Evolutionary conservation across 1,140 invertebrate species (phyloP).

Genomic region (Stratiolaelaps scimitus): DNA sequence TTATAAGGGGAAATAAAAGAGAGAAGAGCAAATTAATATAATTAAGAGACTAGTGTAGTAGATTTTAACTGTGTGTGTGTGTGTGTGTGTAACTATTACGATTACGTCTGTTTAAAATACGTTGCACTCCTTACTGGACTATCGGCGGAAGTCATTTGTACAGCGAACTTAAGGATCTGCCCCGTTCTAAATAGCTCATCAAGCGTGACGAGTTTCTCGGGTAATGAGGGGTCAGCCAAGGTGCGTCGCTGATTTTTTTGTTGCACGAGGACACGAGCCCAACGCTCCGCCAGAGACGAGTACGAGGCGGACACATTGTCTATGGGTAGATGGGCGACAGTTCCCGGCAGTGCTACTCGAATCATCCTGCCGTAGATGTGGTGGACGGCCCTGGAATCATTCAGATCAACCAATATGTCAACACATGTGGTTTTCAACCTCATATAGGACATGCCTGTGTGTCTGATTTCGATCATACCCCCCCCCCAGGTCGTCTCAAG

Average conservation of each 20-base stretch:
- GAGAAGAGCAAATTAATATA: no score
- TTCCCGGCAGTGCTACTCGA: conserved; percentile 7
- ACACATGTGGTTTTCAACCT: no score
- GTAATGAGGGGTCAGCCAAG: background rate
- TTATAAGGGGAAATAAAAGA: no score
- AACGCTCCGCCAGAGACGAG: background rate
- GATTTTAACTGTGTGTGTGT: no score
- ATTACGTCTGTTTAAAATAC: no score
- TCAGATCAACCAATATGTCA: background rate
- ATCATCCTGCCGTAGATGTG: background rate
- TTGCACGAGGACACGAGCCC: background rate
- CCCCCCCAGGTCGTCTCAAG: no score
- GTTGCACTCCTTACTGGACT: background rate
- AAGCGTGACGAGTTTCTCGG: conserved; percentile 1
- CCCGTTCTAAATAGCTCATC: conserved; percentile 5
- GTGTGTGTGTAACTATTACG: no score
- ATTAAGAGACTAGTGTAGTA: no score
- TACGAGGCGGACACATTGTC: background rate
- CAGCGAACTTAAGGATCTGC: conserved; percentile 2
- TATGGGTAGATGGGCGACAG: background rate
- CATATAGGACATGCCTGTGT: no score
- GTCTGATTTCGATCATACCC: no score
- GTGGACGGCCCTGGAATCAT: conserved; percentile 4
- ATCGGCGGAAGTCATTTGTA: background rate
- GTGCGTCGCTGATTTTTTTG: no score